phyloP scores from a whole-genome alignment of 2,113 vertebrate genomes.

The Pantherophis guttatus region DNA sequence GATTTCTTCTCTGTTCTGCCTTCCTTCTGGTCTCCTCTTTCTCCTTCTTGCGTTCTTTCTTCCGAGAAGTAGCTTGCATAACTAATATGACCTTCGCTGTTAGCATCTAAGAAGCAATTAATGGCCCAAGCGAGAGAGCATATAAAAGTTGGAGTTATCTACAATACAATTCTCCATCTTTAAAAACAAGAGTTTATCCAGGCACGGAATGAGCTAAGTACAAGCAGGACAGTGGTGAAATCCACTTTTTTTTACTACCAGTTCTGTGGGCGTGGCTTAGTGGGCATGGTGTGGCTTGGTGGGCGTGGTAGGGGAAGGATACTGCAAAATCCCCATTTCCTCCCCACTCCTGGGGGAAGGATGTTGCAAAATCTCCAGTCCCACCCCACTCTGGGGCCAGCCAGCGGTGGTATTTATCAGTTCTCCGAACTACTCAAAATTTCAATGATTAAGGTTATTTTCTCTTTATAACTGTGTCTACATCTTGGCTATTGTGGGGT shows the following conservation, averaged over 20 bases:
- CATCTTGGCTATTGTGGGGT: neutral
- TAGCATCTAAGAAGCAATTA: neutral
- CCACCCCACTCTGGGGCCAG: no score
- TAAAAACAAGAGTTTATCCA: constrained; percentile 24
- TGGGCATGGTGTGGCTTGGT: no score
- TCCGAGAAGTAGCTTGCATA: neutral
- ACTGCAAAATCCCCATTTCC: no score
- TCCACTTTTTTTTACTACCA: no score
- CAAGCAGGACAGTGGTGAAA: neutral
- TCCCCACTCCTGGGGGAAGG: no score
- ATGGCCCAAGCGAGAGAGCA: neutral
- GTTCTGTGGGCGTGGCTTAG: no score
- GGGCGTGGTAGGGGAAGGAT: no score
- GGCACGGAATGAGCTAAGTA: constrained; percentile 24
- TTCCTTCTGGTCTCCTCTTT: neutral
- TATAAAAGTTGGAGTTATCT: neutral
- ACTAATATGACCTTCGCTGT: neutral
- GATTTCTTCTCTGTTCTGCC: neutral
- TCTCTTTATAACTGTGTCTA: neutral
- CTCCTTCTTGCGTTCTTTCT: neutral
- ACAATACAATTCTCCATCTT: neutral
- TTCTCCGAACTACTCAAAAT: no score
- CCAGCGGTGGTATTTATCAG: no score
- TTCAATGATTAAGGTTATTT: neutral
- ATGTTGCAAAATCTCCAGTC: no score